Conservation (phyloP, 2,888 invertebrate species). For the Podotricha telesiphe region DNA sequence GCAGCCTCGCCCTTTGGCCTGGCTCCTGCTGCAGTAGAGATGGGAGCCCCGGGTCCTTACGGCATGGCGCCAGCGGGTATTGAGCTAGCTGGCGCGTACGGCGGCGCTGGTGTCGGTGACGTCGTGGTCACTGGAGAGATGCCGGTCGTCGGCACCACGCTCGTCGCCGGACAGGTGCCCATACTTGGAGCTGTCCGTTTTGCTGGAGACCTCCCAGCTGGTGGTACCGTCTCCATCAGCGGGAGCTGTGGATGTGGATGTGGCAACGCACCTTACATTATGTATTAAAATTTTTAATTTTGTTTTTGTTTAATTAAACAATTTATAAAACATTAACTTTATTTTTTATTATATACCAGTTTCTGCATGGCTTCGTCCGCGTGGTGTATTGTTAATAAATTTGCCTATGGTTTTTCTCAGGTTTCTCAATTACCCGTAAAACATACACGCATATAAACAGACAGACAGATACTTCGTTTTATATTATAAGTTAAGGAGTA, state of each 20-base stretch:
- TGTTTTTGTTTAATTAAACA: constrained; percentile 2
- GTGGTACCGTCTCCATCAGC: constrained; percentile 51
- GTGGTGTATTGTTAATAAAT: no score
- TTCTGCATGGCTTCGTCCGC: no score
- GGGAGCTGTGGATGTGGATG: constrained; percentile 49
- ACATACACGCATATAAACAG: no score
- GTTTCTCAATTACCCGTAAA: no score
- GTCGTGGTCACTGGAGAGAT: constrained; percentile 50
- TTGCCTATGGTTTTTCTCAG: no score
- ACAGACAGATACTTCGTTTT: no score
- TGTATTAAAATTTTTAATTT: constrained; percentile 15
- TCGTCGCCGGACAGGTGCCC: constrained; percentile 53
- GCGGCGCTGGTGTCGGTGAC: constrained; percentile 47
- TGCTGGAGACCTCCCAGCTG: constrained; percentile 46
- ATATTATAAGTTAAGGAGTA: no score
- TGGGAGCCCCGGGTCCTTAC: constrained; percentile 25
- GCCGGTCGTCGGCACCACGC: constrained; percentile 51
- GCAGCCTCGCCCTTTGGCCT: constrained; percentile 34
- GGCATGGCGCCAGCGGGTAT: constrained; percentile 9
- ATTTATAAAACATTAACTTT: not conserved
- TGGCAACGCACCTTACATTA: constrained; percentile 16
- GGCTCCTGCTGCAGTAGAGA: constrained; percentile 33
- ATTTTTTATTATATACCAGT: not conserved
- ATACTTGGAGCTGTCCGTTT: constrained; percentile 54
- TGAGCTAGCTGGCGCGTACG: constrained; percentile 38